A percentile compares a stretch with the other conserved stretches of the same genome.
phyloP scores from a whole-genome alignment of 1,140 invertebrate species.

The Dendrolimus punctatus region DNA sequence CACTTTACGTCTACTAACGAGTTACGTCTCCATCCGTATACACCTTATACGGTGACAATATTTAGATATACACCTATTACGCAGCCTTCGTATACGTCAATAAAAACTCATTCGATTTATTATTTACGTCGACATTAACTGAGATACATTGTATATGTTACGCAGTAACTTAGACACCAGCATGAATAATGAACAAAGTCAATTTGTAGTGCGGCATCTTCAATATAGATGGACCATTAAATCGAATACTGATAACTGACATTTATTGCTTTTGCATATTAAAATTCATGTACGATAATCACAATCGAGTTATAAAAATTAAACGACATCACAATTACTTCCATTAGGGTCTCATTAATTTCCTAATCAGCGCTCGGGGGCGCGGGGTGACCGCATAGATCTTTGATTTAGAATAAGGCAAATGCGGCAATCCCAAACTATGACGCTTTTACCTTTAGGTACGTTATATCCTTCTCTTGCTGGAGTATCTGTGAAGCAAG shows the following conservation, averaged over 20 bases:
- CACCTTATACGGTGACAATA: not conserved
- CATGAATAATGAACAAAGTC: constrained; percentile 23
- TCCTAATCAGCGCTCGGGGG: constrained; percentile 55
- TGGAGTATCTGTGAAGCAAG: no score
- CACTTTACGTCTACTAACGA: constrained; percentile 7
- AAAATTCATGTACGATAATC: constrained; percentile 44
- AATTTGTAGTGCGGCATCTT: constrained; percentile 30
- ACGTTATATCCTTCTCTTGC: no score
- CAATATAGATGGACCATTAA: constrained; percentile 27
- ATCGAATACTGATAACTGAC: constrained; percentile 39
- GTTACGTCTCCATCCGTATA: not conserved
- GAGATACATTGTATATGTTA: constrained; percentile 19
- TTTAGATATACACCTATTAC: constrained; percentile 1
- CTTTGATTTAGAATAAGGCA: constrained; percentile 52
- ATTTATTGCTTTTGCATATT: constrained; percentile 47
- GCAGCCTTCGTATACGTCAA: not conserved
- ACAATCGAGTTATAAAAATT: constrained; percentile 48
- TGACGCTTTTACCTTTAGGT: no score
- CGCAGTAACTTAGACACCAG: constrained; percentile 9
- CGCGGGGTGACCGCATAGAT: constrained; percentile 30
- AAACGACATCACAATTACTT: constrained; percentile 53
- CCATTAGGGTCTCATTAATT: constrained; percentile 61
- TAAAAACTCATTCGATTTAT: constrained; percentile 18
- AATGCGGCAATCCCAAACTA: not conserved
- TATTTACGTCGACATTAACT: constrained; percentile 17